Evolutionary conservation across 2,888 invertebrate species (phyloP).

Genomic region (Erebia palarica): DNA sequence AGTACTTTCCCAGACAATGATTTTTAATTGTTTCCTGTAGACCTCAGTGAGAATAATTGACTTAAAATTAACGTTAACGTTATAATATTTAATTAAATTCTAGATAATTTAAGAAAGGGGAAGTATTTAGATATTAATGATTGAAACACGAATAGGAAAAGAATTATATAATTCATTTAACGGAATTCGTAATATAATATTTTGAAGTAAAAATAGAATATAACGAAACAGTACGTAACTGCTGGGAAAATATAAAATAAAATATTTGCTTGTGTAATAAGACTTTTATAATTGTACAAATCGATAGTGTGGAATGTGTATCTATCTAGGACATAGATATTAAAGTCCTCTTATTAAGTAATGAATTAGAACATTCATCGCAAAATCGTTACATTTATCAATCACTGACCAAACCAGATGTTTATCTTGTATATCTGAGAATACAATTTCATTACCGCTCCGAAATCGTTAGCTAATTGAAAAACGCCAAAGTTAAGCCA

Average conservation of each 20-base stretch:
- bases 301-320: background rate
- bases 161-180: background rate
- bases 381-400: constrained; percentile 7
- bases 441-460: constrained; percentile 7
- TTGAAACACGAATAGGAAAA: background rate
- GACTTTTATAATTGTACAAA: background rate
- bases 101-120: background rate
- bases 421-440: background rate
- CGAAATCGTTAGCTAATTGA: constrained; percentile 6
- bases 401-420: constrained; percentile 7
- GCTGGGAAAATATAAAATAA: background rate
- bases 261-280: background rate
- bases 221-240: background rate
- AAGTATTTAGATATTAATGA: background rate
- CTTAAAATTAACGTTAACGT: background rate
- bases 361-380: background rate
- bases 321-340: background rate
- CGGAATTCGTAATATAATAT: background rate
- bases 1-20: constrained; percentile 28
- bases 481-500: constrained; percentile 20
- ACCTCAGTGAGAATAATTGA: constrained; percentile 3
- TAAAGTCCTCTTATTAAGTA: background rate
- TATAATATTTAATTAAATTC: background rate
- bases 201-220: background rate
- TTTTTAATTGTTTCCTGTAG: constrained; percentile 18